A percentile compares a stretch with the other conserved stretches of the same genome.
phyloP scores from a whole-genome alignment of 1,140 invertebrate genomes.

The Apocrypta bakeri region DNA sequence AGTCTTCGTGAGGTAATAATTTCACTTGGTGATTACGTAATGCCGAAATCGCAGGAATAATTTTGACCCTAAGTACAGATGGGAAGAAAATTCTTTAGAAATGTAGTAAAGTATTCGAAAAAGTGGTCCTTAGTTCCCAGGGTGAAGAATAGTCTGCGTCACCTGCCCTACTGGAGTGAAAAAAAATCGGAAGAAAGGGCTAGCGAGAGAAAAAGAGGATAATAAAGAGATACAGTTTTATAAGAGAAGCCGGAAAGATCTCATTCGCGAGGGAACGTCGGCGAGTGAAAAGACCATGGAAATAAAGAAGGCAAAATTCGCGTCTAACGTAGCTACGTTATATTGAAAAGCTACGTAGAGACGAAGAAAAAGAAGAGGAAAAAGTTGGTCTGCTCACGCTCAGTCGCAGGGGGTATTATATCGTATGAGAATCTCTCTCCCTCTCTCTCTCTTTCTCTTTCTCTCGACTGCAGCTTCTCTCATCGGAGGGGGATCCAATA shows the following conservation, averaged over 20 bases:
- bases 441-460: slow-evolving; percentile 29
- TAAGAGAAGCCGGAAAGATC: slow-evolving; percentile 25
- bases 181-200: slow-evolving; percentile 39
- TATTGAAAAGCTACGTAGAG: slow-evolving; percentile 45
- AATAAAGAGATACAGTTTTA: slow-evolving; percentile 43
- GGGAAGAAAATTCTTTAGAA: background rate
- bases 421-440: slow-evolving; percentile 64
- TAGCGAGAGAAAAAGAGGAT: slow-evolving; percentile 37
- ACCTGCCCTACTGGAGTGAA: background rate
- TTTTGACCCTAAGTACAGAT: background rate
- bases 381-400: slow-evolving; percentile 53
- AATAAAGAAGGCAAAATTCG: slow-evolving; percentile 16
- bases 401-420: slow-evolving; percentile 60
- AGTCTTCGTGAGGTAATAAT: background rate
- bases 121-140: no score
- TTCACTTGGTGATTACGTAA: background rate
- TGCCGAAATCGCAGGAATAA: background rate
- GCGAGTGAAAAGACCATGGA: slow-evolving; percentile 16
- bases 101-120: no score
- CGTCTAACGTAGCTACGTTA: slow-evolving; percentile 11
- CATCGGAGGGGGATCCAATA: slow-evolving; percentile 70
- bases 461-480: slow-evolving; percentile 50
- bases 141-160: background rate
- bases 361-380: slow-evolving; percentile 16
- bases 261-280: slow-evolving; percentile 18